A percentile compares a stretch with the other conserved stretches of the same genome.
Conservation (phyloP, 2,888 invertebrate genomes). For the Criorhina ranunculi region DNA sequence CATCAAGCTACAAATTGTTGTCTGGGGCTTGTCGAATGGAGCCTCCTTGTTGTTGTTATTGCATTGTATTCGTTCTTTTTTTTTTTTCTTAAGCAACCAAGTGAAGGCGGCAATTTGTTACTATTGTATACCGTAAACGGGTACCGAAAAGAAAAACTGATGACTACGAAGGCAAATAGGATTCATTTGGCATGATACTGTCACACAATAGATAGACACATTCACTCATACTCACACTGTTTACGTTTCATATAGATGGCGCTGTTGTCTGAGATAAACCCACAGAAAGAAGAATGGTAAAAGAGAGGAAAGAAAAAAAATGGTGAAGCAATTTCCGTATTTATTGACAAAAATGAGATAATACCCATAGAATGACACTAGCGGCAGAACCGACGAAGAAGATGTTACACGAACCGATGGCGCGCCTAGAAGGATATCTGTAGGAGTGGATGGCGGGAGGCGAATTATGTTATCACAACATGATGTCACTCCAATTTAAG, state of each 20-base stretch:
- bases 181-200: slow-evolving; percentile 68
- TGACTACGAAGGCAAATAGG: slow-evolving; percentile 68
- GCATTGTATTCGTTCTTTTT: slow-evolving; percentile 5
- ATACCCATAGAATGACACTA: slow-evolving; percentile 55
- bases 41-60: slow-evolving; percentile 56
- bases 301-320: slow-evolving; percentile 1
- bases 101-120: slow-evolving; percentile 61
- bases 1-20: slow-evolving; percentile 56
- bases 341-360: slow-evolving; percentile 72
- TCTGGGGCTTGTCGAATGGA: slow-evolving; percentile 30
- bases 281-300: neutral
- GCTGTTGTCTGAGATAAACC: slow-evolving; percentile 40
- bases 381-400: slow-evolving; percentile 11
- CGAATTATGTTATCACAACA: slow-evolving; percentile 65
- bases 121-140: slow-evolving; percentile 57
- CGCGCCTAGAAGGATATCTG: slow-evolving; percentile 26
- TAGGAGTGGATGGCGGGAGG: slow-evolving; percentile 21
- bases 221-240: slow-evolving; percentile 21
- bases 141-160: slow-evolving; percentile 45
- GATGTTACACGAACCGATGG: slow-evolving; percentile 22
- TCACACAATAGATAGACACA: slow-evolving; percentile 59
- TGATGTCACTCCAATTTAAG: slow-evolving; percentile 71
- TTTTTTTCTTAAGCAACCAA: slow-evolving; percentile 25
- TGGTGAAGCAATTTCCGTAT: slow-evolving; percentile 69
- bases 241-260: neutral